These are phyloP conservation scores for Limnephilus auricula DNA, from an alignment of 2,888 invertebrate species.

Conservation along the genomic window DNA sequence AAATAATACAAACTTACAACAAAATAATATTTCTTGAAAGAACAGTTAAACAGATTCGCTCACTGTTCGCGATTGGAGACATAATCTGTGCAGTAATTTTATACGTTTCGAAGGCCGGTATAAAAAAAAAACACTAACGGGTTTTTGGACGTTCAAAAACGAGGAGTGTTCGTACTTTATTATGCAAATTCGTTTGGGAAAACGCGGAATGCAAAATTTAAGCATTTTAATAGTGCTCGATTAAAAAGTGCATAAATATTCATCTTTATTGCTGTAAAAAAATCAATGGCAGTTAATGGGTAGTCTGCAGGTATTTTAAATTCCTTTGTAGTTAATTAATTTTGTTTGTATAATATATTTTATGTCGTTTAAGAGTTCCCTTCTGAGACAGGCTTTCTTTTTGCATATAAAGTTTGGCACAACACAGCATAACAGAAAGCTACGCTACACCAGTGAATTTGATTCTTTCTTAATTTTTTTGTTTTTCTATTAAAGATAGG, in stretches of 20 bases:
- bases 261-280: not conserved
- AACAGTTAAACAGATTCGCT: not conserved
- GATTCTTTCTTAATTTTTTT: not conserved
- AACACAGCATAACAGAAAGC: too few relatives aligned
- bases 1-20: too few relatives aligned
- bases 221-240: not conserved
- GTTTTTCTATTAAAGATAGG: not conserved
- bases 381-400: not conserved
- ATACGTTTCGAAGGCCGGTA: not conserved
- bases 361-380: not conserved
- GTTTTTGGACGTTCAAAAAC: not conserved
- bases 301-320: not conserved
- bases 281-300: not conserved
- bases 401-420: not conserved
- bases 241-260: not conserved
- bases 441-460: not conserved
- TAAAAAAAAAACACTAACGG: not conserved
- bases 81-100: not conserved
- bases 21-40: not conserved
- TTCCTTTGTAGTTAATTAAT: too few relatives aligned
- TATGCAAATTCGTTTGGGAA: not conserved
- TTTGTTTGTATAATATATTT: not conserved
- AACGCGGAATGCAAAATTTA: not conserved
- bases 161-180: not conserved
- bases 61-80: not conserved